Percentiles rank a stretch among this genome's conserved stretches.
These are phyloP conservation scores for Heterocephalus glaber DNA, from an alignment of 2,113 vertebrate species.

Conservation along the genomic window DNA sequence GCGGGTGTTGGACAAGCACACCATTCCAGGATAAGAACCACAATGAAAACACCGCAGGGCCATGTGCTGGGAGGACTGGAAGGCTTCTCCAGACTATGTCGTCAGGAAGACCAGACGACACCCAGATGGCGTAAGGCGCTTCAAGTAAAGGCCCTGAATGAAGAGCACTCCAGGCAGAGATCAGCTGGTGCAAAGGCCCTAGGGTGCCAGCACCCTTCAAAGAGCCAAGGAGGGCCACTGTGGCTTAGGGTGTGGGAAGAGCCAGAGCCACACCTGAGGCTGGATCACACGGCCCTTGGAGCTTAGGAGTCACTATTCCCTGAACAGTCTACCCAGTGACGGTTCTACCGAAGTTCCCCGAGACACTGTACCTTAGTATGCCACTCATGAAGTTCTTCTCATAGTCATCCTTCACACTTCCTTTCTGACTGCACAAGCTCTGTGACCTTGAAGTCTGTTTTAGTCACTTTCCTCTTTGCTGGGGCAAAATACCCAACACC, in stretches of 20 bases:
- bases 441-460: not conserved
- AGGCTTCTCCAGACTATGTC: not conserved
- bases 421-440: not conserved
- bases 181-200: not conserved
- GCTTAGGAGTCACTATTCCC: not conserved
- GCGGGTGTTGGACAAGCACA: not conserved
- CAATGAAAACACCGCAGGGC: not conserved
- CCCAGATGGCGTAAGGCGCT: not conserved
- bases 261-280: not conserved
- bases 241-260: not conserved
- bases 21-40: not conserved
- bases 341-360: not conserved
- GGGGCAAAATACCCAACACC: not conserved
- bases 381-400: not conserved
- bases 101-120: not conserved
- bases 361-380: not conserved
- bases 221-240: not conserved
- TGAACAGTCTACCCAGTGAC: not conserved
- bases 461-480: not conserved
- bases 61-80: not conserved
- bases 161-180: not conserved
- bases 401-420: not conserved
- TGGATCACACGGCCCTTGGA: not conserved
- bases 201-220: not conserved
- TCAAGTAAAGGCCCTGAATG: not conserved